Percentiles rank a stretch among this genome's conserved stretches.
These are phyloP conservation scores for Tribolium castaneum DNA, from an alignment of 1,140 invertebrate genomes.

Conservation along the genomic window DNA sequence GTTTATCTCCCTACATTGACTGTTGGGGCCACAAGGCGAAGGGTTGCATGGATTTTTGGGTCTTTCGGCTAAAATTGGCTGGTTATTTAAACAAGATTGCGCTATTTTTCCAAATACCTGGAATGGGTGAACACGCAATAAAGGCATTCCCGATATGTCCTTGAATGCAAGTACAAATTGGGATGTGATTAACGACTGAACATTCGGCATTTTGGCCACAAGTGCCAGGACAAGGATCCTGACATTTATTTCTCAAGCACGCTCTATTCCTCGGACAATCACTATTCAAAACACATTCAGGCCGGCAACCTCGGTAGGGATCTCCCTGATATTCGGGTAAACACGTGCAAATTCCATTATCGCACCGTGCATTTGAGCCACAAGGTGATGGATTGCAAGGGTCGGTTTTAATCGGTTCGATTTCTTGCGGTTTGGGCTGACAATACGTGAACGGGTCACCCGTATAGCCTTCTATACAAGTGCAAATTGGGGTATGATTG, in stretches of 20 bases:
- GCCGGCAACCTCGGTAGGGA: constrained; percentile 74
- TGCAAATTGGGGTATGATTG: constrained; percentile 77
- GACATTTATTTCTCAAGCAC: constrained; percentile 74
- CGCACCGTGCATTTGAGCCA: constrained; percentile 74
- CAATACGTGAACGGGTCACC: constrained; percentile 82
- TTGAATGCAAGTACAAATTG: constrained; percentile 75
- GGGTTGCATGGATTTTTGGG: constrained; percentile 71
- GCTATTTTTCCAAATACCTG: constrained; percentile 62
- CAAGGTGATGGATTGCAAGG: constrained; percentile 74
- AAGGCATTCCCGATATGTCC: constrained; percentile 73
- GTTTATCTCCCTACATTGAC: constrained; percentile 72
- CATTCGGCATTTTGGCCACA: constrained; percentile 78
- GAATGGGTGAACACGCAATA: constrained; percentile 66
- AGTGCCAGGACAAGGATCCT: constrained; percentile 74
- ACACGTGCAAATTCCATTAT: constrained; percentile 73
- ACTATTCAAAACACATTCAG: constrained; percentile 76
- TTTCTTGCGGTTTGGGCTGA: constrained; percentile 65
- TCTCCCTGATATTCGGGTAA: constrained; percentile 72
- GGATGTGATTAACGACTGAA: constrained; percentile 73
- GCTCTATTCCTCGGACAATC: constrained; percentile 75
- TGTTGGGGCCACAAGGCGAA: constrained; percentile 75
- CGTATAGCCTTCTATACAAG: constrained; percentile 74
- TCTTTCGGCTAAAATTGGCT: constrained; percentile 56
- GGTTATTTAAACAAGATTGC: constrained; percentile 13
- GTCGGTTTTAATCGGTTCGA: constrained; percentile 61